These are phyloP conservation scores for Drosophila antonietae DNA, from an alignment of 2,888 invertebrate genomes.

Conservation along the genomic window DNA sequence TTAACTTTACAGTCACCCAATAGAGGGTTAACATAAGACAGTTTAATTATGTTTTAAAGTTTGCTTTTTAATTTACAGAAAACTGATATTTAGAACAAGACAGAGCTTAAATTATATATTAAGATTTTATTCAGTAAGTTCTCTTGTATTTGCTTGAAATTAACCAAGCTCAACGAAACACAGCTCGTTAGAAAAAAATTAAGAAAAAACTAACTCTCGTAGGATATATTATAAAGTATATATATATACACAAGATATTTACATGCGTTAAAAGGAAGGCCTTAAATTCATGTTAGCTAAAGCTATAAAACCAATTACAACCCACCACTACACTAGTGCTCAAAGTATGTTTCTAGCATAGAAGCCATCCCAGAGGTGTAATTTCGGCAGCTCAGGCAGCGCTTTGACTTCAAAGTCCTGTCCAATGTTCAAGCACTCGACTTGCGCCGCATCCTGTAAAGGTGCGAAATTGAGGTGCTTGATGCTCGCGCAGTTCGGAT, in stretches of 20 bases:
- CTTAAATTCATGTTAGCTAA: constrained; percentile 47
- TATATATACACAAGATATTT: constrained; percentile 36
- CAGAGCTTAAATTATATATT: neutral
- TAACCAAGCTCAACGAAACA: constrained; percentile 8
- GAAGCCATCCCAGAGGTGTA: constrained; percentile 80
- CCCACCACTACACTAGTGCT: constrained; percentile 7
- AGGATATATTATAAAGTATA: constrained; percentile 35
- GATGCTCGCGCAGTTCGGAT: constrained; percentile 80
- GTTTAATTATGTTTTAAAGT: too few relatives aligned
- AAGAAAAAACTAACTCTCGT: constrained; percentile 18
- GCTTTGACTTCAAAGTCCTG: constrained; percentile 68
- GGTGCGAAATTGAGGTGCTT: constrained; percentile 63
- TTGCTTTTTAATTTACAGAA: neutral
- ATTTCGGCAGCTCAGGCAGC: constrained; percentile 78
- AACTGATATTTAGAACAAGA: neutral
- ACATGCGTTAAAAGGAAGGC: constrained; percentile 17
- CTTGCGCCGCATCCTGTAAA: constrained; percentile 45
- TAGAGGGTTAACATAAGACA: neutral
- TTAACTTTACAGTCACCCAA: neutral
- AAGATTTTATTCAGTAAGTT: neutral
- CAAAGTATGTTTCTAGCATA: constrained; percentile 73
- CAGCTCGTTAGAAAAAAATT: constrained; percentile 14
- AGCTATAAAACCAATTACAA: constrained; percentile 52
- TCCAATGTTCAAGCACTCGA: constrained; percentile 81
- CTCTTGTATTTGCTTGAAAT: neutral